These are phyloP conservation scores for Paramormyrops hopkinsi DNA, from an alignment of 2,797 vertebrate species.

Conservation along the genomic window DNA sequence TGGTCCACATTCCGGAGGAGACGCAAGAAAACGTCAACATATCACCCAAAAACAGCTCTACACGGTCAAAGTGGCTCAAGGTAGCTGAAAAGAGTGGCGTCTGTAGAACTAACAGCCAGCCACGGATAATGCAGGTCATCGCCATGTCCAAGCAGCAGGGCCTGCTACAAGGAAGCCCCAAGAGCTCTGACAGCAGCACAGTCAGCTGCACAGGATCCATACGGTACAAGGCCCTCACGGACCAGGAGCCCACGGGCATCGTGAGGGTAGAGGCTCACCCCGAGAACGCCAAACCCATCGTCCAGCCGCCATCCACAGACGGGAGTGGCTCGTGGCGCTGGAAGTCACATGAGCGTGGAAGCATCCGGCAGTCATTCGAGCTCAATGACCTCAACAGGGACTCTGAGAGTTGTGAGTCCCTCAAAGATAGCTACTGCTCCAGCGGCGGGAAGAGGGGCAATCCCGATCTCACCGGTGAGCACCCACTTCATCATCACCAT, in stretches of 20 bases:
- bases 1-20: conserved; percentile 92
- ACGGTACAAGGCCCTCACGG: conserved; percentile 82
- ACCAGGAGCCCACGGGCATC: conserved; percentile 82
- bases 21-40: conserved; percentile 65
- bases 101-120: conserved; percentile 80
- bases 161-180: conserved; percentile 72
- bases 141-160: conserved; percentile 93
- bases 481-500: conserved; percentile 61
- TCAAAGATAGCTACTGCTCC: conserved; percentile 74
- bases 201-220: conserved; percentile 85
- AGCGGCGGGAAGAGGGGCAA: conserved; percentile 76
- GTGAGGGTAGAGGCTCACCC: conserved; percentile 79
- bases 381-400: conserved; percentile 84
- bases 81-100: conserved; percentile 83
- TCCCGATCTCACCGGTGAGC: conserved; percentile 66
- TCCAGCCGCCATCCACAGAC: conserved; percentile 76
- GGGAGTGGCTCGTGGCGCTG: conserved; percentile 91
- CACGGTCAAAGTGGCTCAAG: conserved; percentile 87
- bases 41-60: conserved; percentile 71
- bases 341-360: conserved; percentile 77
- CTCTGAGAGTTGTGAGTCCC: conserved; percentile 79
- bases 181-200: conserved; percentile 74
- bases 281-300: conserved; percentile 71
- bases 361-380: conserved; percentile 78
- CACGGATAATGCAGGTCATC: conserved; percentile 91